These are phyloP conservation scores for Drosophila tsacasi DNA, from an alignment of 1,140 invertebrate species.

Conservation along the genomic window DNA sequence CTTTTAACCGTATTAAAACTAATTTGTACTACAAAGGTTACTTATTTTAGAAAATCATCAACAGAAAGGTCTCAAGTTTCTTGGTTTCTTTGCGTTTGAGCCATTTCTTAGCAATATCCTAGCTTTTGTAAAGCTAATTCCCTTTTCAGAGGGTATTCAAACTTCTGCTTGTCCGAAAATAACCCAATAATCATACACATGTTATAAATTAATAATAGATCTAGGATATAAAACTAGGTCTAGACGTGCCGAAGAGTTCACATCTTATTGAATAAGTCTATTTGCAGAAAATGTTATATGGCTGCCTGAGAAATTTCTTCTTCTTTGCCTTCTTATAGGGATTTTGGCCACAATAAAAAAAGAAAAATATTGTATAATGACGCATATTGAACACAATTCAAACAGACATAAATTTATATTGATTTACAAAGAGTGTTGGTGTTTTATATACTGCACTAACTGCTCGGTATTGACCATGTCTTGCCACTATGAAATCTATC, in stretches of 20 bases:
- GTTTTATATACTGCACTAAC: background rate
- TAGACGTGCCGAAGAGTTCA: background rate
- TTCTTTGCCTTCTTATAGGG: background rate
- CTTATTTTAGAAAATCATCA: background rate
- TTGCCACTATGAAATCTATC: background rate
- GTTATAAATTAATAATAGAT: constrained; percentile 14
- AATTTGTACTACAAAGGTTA: background rate
- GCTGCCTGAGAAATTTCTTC: background rate
- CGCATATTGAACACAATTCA: constrained; percentile 2
- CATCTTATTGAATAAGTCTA: constrained; percentile 13
- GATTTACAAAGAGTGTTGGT: background rate
- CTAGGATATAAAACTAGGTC: constrained; percentile 16
- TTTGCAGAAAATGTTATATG: constrained; percentile 1
- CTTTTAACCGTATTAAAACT: background rate
- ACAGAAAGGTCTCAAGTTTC: too few species aligned
- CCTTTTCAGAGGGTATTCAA: background rate
- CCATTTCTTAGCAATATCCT: background rate
- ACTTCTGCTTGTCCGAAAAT: background rate
- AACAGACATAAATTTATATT: background rate
- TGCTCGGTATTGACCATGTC: background rate
- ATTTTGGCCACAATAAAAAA: background rate
- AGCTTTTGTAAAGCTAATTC: background rate
- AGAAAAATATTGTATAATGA: background rate
- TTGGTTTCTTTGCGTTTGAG: background rate
- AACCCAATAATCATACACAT: background rate